These are phyloP conservation scores for Leuciscus waleckii DNA, from an alignment of 2,797 vertebrate genomes.

Conservation along the genomic window DNA sequence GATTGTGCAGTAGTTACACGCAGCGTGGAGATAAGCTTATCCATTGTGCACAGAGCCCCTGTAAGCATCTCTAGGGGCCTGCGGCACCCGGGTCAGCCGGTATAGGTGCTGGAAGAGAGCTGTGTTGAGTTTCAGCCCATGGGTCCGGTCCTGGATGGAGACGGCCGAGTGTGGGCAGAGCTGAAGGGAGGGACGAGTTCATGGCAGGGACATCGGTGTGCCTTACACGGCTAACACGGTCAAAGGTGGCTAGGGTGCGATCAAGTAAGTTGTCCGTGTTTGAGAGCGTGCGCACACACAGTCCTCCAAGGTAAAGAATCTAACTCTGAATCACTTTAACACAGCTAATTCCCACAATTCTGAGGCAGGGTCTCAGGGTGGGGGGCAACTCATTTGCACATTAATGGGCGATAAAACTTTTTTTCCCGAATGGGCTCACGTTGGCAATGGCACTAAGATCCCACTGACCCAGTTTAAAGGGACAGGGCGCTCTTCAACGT, in stretches of 20 bases:
- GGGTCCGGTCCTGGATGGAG: conserved; percentile 54
- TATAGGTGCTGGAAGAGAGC: conserved; percentile 70
- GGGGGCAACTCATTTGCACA: conserved; percentile 96
- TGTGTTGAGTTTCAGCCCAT: conserved; percentile 73
- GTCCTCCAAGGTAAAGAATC: conserved; percentile 61
- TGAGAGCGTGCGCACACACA: conserved; percentile 52
- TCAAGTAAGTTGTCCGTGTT: conserved; percentile 66
- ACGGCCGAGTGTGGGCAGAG: conserved; percentile 61
- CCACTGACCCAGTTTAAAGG: conserved; percentile 90
- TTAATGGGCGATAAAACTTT: conserved; percentile 90
- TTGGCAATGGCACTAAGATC: conserved; percentile 87
- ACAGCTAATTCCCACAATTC: conserved; percentile 90
- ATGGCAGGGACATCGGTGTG: conserved; percentile 76
- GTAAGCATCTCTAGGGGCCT: conserved; percentile 65
- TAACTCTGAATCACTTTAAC: conserved; percentile 85
- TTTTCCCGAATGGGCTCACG: conserved; percentile 87
- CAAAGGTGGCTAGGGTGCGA: conserved; percentile 64
- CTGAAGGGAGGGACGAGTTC: conserved; percentile 68
- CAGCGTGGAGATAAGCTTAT: conserved; percentile 60
- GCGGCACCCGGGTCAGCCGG: conserved; percentile 69
- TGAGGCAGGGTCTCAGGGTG: conserved; percentile 87
- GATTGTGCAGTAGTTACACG: conserved; percentile 65
- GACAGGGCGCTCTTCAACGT: conserved; percentile 77
- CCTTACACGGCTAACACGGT: conserved; percentile 68
- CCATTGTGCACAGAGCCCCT: conserved; percentile 47